These are phyloP conservation scores for Pardalotus punctatus DNA, from an alignment of 2,113 vertebrate species.

Conservation along the genomic window DNA sequence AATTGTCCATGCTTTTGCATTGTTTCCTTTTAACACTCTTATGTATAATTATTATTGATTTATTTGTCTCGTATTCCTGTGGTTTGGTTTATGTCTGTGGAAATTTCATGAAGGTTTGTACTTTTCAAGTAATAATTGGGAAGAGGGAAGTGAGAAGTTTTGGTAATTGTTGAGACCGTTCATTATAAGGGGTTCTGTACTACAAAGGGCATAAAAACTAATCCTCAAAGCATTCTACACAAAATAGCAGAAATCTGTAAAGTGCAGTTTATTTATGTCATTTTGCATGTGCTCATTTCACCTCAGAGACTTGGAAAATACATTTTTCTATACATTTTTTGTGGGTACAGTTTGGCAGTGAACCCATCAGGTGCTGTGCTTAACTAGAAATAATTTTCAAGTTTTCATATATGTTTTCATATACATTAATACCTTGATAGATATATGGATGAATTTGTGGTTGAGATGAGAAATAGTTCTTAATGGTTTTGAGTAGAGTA, in stretches of 20 bases:
- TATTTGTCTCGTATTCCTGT: not conserved
- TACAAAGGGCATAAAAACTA: not conserved
- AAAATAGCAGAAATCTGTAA: constrained; percentile 10
- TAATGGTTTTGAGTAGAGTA: not conserved
- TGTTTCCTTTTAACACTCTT: not conserved
- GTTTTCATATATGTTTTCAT: not conserved
- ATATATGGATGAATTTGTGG: not conserved
- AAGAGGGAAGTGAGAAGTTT: not conserved
- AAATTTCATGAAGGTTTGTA: not conserved
- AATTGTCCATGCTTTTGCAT: not conserved
- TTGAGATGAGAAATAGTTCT: not conserved
- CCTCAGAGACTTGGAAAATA: not conserved
- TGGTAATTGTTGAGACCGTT: not conserved
- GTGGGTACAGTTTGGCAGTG: not conserved
- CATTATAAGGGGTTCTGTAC: not conserved
- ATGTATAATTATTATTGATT: not conserved
- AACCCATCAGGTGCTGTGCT: not conserved
- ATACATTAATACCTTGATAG: not conserved
- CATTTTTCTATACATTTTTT: not conserved
- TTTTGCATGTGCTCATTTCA: not conserved
- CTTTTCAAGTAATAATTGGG: not conserved
- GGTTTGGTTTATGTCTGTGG: not conserved
- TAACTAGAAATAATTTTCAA: not conserved
- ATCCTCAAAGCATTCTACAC: constrained; percentile 23
- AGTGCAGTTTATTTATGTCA: not conserved